These are phyloP conservation scores for Auanema freiburgensis DNA, from an alignment of 2,888 invertebrate species.

Conservation along the genomic window DNA sequence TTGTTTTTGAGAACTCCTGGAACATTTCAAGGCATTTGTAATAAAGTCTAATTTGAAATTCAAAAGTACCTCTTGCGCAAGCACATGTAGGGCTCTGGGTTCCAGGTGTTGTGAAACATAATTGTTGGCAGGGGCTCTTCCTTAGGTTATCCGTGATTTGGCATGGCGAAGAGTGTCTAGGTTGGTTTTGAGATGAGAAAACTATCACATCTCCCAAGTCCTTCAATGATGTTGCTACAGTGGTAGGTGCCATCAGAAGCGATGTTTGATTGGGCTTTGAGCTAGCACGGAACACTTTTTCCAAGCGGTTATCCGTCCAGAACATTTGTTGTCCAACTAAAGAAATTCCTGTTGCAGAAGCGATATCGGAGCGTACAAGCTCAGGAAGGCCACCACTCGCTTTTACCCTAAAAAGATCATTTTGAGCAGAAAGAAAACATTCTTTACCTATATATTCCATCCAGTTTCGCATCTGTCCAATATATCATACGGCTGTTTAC, in stretches of 20 bases:
- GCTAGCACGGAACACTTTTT: conserved; percentile 53
- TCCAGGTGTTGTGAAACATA: conserved; percentile 88
- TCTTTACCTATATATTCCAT: conserved; percentile 77
- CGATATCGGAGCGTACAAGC: conserved; percentile 56
- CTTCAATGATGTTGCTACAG: conserved; percentile 72
- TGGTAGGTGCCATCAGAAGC: conserved; percentile 53
- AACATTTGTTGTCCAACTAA: conserved; percentile 57
- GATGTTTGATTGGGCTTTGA: conserved; percentile 54
- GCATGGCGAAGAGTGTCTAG: conserved; percentile 66
- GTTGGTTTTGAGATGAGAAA: conserved; percentile 86
- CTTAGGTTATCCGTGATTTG: conserved; percentile 63
- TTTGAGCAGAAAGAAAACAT: not conserved
- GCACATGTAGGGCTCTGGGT: conserved; percentile 75
- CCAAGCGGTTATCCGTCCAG: conserved; percentile 61
- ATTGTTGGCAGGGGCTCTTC: conserved; percentile 77
- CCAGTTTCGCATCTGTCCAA: conserved; percentile 93
- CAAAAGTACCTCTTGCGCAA: conserved; percentile 80
- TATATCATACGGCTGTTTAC: conserved; percentile 91
- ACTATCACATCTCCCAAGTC: conserved; percentile 87
- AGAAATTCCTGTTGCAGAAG: conserved; percentile 60
- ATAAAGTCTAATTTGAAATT: too few relatives aligned
- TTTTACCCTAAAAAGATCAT: conserved; percentile 64
- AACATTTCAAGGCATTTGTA: too few relatives aligned
- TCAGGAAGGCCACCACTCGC: conserved; percentile 44
- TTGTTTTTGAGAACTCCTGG: conserved; percentile 73